Base-by-base conservation (phyloP, 2,797 vertebrate genomes). In the Muraenolepis orangiensis region DNA sequence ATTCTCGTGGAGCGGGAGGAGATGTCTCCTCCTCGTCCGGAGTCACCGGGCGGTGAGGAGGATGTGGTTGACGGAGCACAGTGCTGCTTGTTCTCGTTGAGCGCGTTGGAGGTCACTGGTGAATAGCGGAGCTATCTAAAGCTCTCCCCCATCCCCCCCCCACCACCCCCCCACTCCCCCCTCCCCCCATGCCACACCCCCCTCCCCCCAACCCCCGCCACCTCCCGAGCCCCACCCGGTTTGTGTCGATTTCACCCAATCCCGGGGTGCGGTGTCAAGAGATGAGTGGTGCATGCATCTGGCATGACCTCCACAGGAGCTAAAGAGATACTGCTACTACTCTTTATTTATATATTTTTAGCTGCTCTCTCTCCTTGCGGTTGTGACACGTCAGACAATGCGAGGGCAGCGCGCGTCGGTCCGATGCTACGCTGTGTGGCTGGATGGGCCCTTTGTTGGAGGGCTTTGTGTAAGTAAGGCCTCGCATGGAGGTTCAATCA, bases 101-200 rank as follows among this genome's bases (percentile, higher is more conserved):
- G 70, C 82, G 78, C 86, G 87, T 91, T 88, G 87, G 85, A 92
- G 88, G 87, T 87, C 88, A 84, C 83, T 91, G 87, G 89, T 91
- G 91, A 90, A 92, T 91, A 89, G 90, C 89, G 80, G 92, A 95
- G 85, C 78, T 91, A 90, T 84, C 90, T 85, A 89, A 88, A 92
- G 84, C 91, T 18, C 91, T 12, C 68, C 23, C 23, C 69, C 20
- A 0, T 23, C 11, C 20, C 10, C 6, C 18, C 34, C 69, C 36
- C n/a, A 20, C 10, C 8, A 28, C 36, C 36, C 20, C n/a, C n/a
- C n/a, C n/a, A n/a, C 91, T 12, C 68, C 23, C 23, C 69, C 20
- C 0, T 23, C 11, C 20, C 10, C 6, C 18, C 34, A 34, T n/a
- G n/a, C 36, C n/a, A 20, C 10, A 28, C 36, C 36, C 20, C 91